Evolutionary conservation across 2,888 invertebrate species (phyloP).

Genomic region (Xanthostigma xanthostigma): DNA sequence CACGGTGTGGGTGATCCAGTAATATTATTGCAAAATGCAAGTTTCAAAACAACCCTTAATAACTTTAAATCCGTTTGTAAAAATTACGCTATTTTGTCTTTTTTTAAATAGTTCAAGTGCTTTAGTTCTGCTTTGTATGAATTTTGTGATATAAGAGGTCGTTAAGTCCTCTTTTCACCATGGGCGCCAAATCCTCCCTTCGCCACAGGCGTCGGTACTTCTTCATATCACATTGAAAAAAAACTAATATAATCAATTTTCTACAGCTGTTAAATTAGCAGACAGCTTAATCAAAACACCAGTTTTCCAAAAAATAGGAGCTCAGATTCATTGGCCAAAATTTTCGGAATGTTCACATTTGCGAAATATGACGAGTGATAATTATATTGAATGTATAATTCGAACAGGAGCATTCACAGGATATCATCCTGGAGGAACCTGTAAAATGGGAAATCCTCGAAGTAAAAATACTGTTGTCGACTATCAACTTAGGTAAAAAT

Average conservation of each 20-base stretch:
- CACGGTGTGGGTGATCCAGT: too few relatives aligned
- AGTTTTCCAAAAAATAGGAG: conserved; percentile 42
- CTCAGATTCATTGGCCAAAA: conserved; percentile 48
- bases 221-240: background rate
- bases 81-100: too few relatives aligned
- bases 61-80: too few relatives aligned
- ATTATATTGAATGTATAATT: conserved; percentile 48
- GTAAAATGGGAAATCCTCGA: conserved; percentile 43
- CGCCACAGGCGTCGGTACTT: background rate
- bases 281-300: conserved; percentile 35
- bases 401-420: conserved; percentile 49
- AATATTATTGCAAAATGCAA: too few relatives aligned
- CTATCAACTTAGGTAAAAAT: conserved; percentile 28
- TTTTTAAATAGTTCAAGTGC: too few relatives aligned
- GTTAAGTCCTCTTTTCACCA: too few relatives aligned
- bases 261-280: conserved; percentile 41
- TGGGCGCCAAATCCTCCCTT: too few relatives aligned
- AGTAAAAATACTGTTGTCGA: conserved; percentile 46
- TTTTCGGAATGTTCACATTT: conserved; percentile 42
- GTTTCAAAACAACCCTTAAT: too few relatives aligned
- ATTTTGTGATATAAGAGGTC: too few relatives aligned
- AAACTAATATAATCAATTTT: conserved; percentile 2
- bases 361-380: conserved; percentile 30
- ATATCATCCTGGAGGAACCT: conserved; percentile 70
- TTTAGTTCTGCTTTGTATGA: too few relatives aligned